Evolutionary conservation across 2,113 vertebrate genomes (phyloP), one percentile per base, ranked within the genome.

Genomic region (Atherinomorus stipes): DNA sequence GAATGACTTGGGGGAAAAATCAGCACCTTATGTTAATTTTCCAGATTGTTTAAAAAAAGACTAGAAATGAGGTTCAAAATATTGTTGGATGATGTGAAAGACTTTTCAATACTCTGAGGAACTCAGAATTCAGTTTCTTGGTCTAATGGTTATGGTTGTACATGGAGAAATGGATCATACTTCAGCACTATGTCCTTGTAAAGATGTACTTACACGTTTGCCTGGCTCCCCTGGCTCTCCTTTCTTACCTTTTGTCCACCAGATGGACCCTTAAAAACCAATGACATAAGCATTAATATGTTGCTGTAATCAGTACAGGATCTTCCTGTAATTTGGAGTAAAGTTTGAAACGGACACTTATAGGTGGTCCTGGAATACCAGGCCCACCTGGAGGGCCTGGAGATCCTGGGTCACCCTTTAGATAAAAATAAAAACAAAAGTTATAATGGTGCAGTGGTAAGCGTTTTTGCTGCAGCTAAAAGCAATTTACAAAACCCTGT

Each of bases 141-240:
- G 31, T 9, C 4, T 34, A 34, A 34, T 34, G 31, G 3, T 28
- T 28, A 28, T 28, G 28, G 28, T 28, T 28, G 3, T 2, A 18
- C 60, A 16, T 45, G 44, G 4, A 21, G 19, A 11, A 23, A 1
- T 12, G 0, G 16, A 0, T 1, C 4, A 47, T 25, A n/a, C 28
- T 9, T 64, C 22, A 21, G 62, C 49, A 42, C 31, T 11, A 64
- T 4, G 45, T 22, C 28, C 7, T 31, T 52, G 8, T n/a, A 18
- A 31, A 28, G 64, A 31, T 50, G 11, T 22, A 75, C 88, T 86
- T 28, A 90, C 88, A 91, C 96, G 94, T 94, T 98, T 98, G 85
- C 98, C 98, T 71, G 90, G 45, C n/a, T 99, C 98, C 93, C 98
- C 98, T 70, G 93, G 91, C 80, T 97, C 96, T 92, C 98, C 98